Conservation (phyloP, 2,888 invertebrate genomes). For the Caenorhabditis sp. region DNA sequence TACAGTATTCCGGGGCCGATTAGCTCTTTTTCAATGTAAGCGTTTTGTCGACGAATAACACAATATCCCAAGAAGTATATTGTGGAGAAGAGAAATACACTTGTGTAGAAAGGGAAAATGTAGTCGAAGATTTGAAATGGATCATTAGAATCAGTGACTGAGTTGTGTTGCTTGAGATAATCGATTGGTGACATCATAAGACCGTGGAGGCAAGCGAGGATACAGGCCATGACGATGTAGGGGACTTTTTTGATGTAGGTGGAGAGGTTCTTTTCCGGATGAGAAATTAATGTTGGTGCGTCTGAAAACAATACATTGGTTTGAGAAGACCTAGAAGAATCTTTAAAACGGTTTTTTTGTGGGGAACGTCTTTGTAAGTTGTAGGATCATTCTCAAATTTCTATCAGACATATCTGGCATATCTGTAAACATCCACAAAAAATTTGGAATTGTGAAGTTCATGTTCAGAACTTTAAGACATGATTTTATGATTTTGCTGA, state of each 20-base stretch:
- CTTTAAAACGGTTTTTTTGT: no score
- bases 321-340: no score
- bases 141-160: constrained; percentile 42
- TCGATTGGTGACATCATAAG: constrained; percentile 65
- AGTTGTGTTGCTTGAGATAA: constrained; percentile 53
- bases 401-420: no score
- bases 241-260: constrained; percentile 26
- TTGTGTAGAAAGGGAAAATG: constrained; percentile 64
- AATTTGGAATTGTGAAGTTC: no score
- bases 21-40: constrained; percentile 49
- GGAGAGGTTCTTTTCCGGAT: not conserved
- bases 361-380: no score
- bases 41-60: constrained; percentile 46
- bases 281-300: no score
- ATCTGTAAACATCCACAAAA: no score
- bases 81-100: constrained; percentile 64
- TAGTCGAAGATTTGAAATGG: constrained; percentile 62
- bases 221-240: constrained; percentile 58
- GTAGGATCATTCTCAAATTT: no score
- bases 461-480: no score
- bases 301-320: no score
- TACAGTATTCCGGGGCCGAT: constrained; percentile 62
- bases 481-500: no score
- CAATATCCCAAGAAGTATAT: constrained; percentile 63
- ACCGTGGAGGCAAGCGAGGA: constrained; percentile 62